Evolutionary conservation across 2,797 vertebrate genomes (phyloP), one percentile per base, ranked within the genome.

Genomic region (Neoniphon sammara): DNA sequence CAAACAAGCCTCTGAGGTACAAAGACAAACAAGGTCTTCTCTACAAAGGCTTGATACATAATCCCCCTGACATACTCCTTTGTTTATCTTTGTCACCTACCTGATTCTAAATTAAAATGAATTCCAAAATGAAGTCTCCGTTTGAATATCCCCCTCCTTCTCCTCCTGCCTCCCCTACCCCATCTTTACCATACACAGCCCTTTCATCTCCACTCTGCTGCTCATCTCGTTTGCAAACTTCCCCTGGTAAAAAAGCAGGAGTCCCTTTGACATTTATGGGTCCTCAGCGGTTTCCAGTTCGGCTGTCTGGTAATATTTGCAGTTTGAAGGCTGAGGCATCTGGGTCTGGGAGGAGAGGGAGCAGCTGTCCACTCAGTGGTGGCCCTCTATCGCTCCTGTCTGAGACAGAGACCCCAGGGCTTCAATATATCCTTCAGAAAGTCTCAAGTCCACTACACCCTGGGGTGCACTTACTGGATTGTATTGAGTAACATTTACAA

Each of bases 121-220:
- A 70, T 82, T 66, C 42, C 66, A 44, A 81, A 49, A 54, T 58
- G 9, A 53, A 47, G 46, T 53, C 50, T 46, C 44, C 44, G 7
- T 7, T 34, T 4, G 31, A 34, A 4, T 34, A 5, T 10, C 36
- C 36, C 8, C 36, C 11, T 39, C 36, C 36, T 10, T 2, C 36
- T 39, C 36, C 36, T 10, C 36, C 8, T 10, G 12, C 36, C 36
- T 10, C 9, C 9, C 36, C 31, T 5, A 10, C 9, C 36, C 36
- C 11, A 39, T 39, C 36, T 39, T 39, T 11, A 39, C 36, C 36
- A 12, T 10, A 1, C 2, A 2, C 36, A 3, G 10, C 36, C 14
- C 47, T 49, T 49, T 49, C 47, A 49, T 49, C 17, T n/a, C n/a
- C 18, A 11, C n/a, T 1, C 52, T 31, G 47, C n/a, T 18, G 47